Evolutionary conservation across 2,888 invertebrate species (phyloP), one percentile per base, ranked within the genome.

Genomic region (Epirrhoe tristata): DNA sequence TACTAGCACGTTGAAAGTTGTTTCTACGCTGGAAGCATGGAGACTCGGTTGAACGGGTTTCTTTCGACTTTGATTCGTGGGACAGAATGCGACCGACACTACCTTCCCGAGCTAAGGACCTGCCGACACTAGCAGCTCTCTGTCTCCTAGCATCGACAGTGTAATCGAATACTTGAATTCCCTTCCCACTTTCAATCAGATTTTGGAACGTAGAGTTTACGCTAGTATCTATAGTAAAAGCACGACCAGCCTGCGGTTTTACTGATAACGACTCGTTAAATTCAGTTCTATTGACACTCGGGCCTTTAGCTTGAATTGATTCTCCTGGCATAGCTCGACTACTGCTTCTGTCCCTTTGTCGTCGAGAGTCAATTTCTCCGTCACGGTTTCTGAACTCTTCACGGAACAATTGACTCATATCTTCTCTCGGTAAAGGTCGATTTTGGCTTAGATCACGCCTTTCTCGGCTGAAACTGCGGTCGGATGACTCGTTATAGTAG

Each of bases 171-270:
- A 75, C 67, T 73, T 81, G 74, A 51, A 80, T 76, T 55, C 79
- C 80, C 66, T 82, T 80, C 2, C 74, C 73, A 67, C 66, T 75
- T 51, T 77, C 74, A 24, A 85, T 58, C 36, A 79, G 79, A 61
- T 81, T 79, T 80, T 91, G 90, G 70, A 91, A 92, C 36, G 90
- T 89, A 57, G 82, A 78, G 58, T 85, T 87, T 10, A 90, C 81
- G 74, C 90, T 92, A 3, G 90, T 91, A 67, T 93, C 88, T 72
- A 92, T 93, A 16, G 77, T 82, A 70, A 92, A 89, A n/a, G 87
- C 81, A 17, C 81, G 81, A 1, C 88, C 87, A 5, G 77, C 71
- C 55, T 85, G 76, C 6, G 81, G 74, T 74, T 86, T 79, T 2
- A 88, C 80, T 4, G 84, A 85, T 55, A 86, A 65, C 34, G 70